Base-by-base conservation (phyloP, 2,888 invertebrate genomes). In the Stenoptilia bipunctidactyla region DNA sequence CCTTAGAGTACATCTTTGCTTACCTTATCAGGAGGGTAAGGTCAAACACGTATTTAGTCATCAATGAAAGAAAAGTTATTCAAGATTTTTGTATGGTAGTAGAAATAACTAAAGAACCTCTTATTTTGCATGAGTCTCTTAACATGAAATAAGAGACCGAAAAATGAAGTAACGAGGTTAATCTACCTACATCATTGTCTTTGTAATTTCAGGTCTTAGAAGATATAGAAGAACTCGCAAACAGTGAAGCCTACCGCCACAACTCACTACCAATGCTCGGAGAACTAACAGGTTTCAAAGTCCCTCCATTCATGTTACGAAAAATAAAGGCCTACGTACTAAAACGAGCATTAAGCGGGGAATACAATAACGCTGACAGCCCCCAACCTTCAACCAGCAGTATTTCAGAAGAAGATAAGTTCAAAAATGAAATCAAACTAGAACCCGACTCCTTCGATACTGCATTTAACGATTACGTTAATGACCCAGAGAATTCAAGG, bases 191-290 rank as follows among this genome's bases (percentile, higher is more conserved):
- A n/a, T n/a, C n/a, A n/a, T n/a, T n/a, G n/a, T n/a, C n/a, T n/a
- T n/a, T n/a, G n/a, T n/a, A n/a, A 20, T 56, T 58, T 39, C 45
- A 85, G 85, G 83, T 93, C 13, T 71, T 92, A 43, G 91, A 92
- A 56, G 93, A 93, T 56, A 91, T 93, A 36, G 86, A 88, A 67
- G 91, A 92, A 56, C 72, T 93, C 40, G 89, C 91, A 6, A 85
- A 87, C 46, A 88, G 89, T 48, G 92, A 92, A 43, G 90, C 92
- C 46, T 93, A 92, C 55, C 85, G 85, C 55, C 87, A 88, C 57
- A 89, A 75, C 52, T 88, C 89, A 1, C 77, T 88, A 42, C 83
- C 89, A 14, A 85, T 88, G 66, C 68, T 89, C 13, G 87, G 89
- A 36, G 91, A 92, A 56, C 66, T 93, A 44, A 87, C 88, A 43